Evolutionary conservation across 2,797 vertebrate species (phyloP).

Genomic region (Anguilla obscura): DNA sequence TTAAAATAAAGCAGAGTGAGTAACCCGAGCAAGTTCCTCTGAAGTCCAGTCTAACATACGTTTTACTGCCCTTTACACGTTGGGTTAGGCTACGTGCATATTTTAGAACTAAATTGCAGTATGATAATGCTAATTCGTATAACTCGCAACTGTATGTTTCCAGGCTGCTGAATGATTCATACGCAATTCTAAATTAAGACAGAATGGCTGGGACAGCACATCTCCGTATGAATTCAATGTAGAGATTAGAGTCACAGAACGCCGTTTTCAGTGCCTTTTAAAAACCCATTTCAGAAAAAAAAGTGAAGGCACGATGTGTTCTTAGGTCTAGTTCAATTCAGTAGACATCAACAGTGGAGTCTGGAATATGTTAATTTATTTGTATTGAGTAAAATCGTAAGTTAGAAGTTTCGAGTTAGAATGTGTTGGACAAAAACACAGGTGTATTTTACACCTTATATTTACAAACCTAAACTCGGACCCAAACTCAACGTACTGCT

Average conservation of each 20-base stretch:
- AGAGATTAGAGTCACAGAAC: constrained; percentile 12
- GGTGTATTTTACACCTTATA: neutral
- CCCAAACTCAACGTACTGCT: neutral
- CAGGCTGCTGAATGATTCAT: constrained; percentile 31
- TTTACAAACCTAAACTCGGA: neutral
- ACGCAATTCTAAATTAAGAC: constrained; percentile 25
- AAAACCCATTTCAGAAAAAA: neutral
- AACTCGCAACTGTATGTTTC: neutral
- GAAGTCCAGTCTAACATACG: neutral
- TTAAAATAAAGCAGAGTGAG: neutral
- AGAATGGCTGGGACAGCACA: neutral
- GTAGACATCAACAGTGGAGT: neutral
- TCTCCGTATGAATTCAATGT: constrained; percentile 14
- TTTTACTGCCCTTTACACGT: neutral
- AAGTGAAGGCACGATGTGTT: neutral
- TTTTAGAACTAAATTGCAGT: neutral
- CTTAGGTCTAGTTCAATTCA: neutral
- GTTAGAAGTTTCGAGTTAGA: neutral
- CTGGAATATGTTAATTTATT: neutral
- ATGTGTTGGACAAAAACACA: neutral
- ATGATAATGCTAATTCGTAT: neutral
- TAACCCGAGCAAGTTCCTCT: neutral
- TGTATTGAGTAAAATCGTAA: neutral
- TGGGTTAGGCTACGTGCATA: neutral
- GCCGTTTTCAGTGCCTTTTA: neutral